Evolutionary conservation across 2,797 vertebrate species (phyloP).

Genomic region (Syncerus caffer): DNA sequence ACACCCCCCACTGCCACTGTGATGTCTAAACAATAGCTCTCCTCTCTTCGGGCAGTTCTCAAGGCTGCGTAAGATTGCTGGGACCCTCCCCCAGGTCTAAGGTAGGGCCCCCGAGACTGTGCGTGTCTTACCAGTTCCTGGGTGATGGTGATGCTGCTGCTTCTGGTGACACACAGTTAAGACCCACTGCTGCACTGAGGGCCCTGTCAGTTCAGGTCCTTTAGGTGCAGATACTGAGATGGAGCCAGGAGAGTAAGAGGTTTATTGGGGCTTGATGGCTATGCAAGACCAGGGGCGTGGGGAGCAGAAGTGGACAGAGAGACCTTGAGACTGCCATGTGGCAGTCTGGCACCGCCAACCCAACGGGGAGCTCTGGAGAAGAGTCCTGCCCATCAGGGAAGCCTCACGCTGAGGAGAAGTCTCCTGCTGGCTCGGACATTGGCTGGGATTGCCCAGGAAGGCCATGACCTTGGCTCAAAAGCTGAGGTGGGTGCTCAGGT

Average conservation of each 20-base stretch:
- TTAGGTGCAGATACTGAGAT: background rate
- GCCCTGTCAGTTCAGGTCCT: accelerated
- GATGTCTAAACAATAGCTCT: background rate
- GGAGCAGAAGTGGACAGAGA: background rate
- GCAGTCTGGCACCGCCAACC: background rate
- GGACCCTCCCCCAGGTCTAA: background rate
- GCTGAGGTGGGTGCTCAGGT: background rate
- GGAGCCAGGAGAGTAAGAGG: background rate
- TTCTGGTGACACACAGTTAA: background rate
- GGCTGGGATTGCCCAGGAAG: background rate
- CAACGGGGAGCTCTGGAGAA: background rate
- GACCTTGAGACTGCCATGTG: background rate
- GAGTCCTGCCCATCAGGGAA: background rate
- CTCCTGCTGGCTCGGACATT: background rate
- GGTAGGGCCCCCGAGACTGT: background rate
- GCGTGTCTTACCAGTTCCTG: background rate
- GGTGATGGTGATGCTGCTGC: background rate
- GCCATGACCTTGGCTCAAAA: background rate
- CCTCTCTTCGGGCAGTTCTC: background rate
- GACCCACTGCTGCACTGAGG: background rate
- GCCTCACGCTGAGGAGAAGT: background rate
- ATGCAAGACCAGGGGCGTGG: background rate
- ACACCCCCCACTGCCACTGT: too few relatives aligned
- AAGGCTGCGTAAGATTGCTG: too few relatives aligned
- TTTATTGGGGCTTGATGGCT: background rate